Conservation (phyloP, 2,113 vertebrate species). For the Gavia stellata region DNA sequence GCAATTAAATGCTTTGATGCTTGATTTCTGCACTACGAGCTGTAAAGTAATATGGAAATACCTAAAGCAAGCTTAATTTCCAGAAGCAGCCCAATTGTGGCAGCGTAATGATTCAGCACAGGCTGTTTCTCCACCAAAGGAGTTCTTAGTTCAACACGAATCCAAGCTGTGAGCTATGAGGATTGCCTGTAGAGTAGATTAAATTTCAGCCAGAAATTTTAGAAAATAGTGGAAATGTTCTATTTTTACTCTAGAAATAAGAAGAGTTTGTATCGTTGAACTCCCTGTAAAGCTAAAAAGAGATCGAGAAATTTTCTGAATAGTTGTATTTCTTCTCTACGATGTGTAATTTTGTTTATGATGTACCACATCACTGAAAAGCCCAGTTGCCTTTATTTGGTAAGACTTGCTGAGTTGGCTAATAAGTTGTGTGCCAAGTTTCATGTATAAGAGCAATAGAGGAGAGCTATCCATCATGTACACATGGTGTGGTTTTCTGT, state of each 20-base stretch:
- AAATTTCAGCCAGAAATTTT: neutral
- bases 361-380: neutral
- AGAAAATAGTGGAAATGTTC: neutral
- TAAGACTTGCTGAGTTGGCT: neutral
- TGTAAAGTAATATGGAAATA: neutral
- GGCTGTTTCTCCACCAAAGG: neutral
- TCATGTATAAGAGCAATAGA: neutral
- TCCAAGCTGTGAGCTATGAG: neutral
- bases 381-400: neutral
- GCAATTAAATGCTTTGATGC: neutral
- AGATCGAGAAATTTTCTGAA: neutral
- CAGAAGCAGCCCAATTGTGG: neutral
- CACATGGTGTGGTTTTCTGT: fast-evolving
- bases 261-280: neutral
- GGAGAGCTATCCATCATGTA: neutral
- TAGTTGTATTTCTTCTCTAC: neutral
- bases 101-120: neutral
- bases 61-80: neutral
- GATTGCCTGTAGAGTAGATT: neutral
- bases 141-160: neutral
- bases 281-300: neutral
- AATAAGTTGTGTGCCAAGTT: neutral
- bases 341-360: neutral
- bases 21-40: neutral
- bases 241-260: neutral